Conservation (phyloP, 2,113 vertebrate species). For the Capreolus pygargus region DNA sequence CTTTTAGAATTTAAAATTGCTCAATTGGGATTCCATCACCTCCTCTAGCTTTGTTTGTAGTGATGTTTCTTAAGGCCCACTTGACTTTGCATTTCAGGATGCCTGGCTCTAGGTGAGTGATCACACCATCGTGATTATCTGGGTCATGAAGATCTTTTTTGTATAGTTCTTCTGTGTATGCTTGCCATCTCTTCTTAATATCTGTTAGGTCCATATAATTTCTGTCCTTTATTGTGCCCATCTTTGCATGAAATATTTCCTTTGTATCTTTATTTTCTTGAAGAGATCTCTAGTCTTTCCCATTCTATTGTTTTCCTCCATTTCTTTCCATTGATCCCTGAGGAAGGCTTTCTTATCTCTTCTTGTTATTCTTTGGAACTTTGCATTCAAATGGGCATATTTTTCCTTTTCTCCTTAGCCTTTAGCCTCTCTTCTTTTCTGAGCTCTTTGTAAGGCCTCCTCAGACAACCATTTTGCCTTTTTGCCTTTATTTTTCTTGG, state of each 20-base stretch:
- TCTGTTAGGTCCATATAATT: not conserved
- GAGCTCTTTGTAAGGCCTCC: not conserved
- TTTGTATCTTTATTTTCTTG: too few species aligned
- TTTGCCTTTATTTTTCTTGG: not conserved
- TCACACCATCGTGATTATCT: not conserved
- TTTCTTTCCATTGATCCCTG: not conserved
- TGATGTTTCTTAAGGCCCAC: not conserved
- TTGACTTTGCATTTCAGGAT: not conserved
- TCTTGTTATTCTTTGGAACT: not conserved
- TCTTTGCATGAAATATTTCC: too few species aligned
- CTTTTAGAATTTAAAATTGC: not conserved
- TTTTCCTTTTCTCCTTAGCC: not conserved
- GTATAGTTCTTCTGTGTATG: not conserved
- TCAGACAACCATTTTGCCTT: not conserved
- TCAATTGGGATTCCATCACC: not conserved
- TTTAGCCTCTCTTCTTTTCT: not conserved
- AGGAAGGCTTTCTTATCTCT: not conserved
- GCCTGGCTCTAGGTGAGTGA: not conserved
- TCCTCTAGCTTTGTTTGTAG: not conserved
- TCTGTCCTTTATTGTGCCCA: too few species aligned
- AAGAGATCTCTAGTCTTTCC: not conserved
- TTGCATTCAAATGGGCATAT: not conserved
- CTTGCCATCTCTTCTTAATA: not conserved
- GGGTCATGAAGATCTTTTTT: not conserved
- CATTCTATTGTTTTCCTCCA: not conserved